Conservation (phyloP, 1,140 invertebrate species). For the Nasonia vitripennis region DNA sequence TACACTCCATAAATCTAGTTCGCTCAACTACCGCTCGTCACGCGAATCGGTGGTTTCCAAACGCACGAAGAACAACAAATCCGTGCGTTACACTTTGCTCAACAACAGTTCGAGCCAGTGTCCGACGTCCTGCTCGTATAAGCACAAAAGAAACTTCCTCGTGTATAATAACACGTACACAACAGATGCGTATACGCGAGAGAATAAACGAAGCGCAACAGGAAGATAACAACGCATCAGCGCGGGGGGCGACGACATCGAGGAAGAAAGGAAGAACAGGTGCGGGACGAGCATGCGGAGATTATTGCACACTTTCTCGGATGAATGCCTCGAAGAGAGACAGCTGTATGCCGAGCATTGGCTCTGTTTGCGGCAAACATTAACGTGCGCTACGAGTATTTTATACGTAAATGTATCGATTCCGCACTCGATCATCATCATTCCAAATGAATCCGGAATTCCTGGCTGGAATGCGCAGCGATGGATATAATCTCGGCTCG, state of each 20-base stretch:
- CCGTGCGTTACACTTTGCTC: too few relatives aligned
- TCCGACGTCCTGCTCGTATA: too few relatives aligned
- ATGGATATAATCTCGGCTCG: not conserved
- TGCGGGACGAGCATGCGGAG: not conserved
- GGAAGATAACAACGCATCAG: not conserved
- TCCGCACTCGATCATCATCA: too few relatives aligned
- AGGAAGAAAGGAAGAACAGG: constrained; percentile 1
- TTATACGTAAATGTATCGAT: too few relatives aligned
- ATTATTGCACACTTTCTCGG: not conserved
- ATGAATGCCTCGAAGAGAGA: not conserved
- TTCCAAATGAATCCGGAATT: too few relatives aligned
- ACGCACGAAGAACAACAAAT: too few relatives aligned
- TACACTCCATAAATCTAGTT: too few relatives aligned
- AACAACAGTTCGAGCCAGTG: too few relatives aligned
- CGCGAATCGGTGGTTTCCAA: too few relatives aligned
- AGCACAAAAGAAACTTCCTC: too few relatives aligned
- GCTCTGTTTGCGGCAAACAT: not conserved
- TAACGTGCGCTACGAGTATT: too few relatives aligned
- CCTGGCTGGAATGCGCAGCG: not conserved
- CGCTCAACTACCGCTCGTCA: too few relatives aligned
- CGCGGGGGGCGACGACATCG: not conserved
- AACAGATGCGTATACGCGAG: not conserved
- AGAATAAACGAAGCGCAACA: not conserved
- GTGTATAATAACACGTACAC: not conserved
- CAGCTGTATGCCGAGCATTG: not conserved